Conservation (phyloP, 2,797 vertebrate species). For the Orientallactaga sibirica region DNA sequence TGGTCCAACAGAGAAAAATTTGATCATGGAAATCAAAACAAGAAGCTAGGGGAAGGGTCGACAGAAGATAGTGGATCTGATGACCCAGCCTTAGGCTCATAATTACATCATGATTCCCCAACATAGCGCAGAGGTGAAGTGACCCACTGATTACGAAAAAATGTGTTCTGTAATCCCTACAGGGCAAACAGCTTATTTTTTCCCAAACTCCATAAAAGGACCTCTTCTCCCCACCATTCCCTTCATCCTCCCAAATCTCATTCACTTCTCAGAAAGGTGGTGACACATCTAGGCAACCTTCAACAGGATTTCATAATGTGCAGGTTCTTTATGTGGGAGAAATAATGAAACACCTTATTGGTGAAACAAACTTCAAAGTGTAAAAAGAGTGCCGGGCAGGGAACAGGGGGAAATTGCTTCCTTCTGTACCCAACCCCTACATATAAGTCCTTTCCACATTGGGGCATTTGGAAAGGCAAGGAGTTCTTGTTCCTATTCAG, state of each 20-base stretch:
- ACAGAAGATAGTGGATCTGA: constrained; percentile 18
- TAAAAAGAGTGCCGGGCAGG: constrained; percentile 27
- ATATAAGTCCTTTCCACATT: neutral
- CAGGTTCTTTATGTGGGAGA: constrained; percentile 43
- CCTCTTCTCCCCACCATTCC: neutral
- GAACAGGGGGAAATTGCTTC: constrained; percentile 53
- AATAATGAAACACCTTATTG: constrained; percentile 82
- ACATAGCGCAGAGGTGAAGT: neutral
- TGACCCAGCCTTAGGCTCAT: constrained; percentile 66
- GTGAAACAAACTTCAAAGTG: constrained; percentile 68
- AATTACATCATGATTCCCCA: constrained; percentile 38
- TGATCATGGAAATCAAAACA: constrained; percentile 46
- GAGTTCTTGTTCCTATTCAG: constrained; percentile 1
- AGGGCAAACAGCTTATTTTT: neutral
- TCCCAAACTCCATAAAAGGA: constrained; percentile 14
- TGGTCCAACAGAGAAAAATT: constrained; percentile 57
- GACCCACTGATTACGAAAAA: constrained; percentile 35
- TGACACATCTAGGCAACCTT: constrained; percentile 67
- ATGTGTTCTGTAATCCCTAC: neutral
- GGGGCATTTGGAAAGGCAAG: neutral
- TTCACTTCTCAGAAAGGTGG: constrained; percentile 25
- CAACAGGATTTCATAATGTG: constrained; percentile 44
- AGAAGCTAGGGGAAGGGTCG: neutral
- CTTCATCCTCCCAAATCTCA: neutral
- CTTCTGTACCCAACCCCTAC: neutral